Evolutionary conservation across 2,888 invertebrate genomes (phyloP).

Genomic region (Mesorhabditis belari): DNA sequence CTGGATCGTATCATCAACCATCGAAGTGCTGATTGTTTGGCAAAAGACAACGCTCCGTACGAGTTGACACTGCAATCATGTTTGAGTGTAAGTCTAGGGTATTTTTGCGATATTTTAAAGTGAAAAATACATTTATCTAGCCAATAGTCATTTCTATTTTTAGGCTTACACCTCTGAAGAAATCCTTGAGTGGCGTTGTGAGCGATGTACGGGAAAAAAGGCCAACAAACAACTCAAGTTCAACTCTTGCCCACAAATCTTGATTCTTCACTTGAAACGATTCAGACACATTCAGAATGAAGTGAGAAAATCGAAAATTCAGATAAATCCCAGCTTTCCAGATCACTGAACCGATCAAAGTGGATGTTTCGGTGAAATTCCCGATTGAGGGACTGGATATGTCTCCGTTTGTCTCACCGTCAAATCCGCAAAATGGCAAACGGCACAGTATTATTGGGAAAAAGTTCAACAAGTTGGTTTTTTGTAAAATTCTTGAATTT

Average conservation of each 20-base stretch:
- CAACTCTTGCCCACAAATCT: background rate
- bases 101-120: background rate
- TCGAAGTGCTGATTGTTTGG: background rate
- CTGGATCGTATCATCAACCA: background rate
- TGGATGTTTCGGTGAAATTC: background rate
- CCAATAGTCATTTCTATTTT: too few species aligned
- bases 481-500: too few species aligned
- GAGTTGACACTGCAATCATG: background rate
- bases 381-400: background rate
- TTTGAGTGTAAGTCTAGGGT: background rate
- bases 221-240: background rate
- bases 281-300: background rate
- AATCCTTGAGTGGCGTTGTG: background rate
- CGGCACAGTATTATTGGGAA: background rate
- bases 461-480: background rate
- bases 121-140: too few species aligned
- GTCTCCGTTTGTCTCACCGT: background rate
- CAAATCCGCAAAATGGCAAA: background rate
- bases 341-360: background rate
- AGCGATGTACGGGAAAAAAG: background rate
- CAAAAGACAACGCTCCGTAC: background rate
- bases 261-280: background rate
- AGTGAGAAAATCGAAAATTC: background rate
- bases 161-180: background rate
- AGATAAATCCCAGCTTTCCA: background rate